These are phyloP conservation scores for Zaprionus bogoriensis DNA, from an alignment of 2,888 invertebrate species.

Conservation along the genomic window DNA sequence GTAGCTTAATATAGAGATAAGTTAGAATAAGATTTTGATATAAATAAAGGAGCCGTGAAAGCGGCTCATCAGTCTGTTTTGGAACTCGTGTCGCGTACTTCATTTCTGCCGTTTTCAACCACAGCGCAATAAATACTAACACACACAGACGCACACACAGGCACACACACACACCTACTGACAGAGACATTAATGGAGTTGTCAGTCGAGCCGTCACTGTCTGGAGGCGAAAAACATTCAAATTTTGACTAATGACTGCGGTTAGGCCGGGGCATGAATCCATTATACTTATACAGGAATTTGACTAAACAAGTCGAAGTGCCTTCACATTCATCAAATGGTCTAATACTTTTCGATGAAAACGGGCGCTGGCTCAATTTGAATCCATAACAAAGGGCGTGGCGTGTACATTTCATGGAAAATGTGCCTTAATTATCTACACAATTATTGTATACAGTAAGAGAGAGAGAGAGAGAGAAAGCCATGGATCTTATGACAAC, in stretches of 20 bases:
- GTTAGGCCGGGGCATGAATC: conserved; percentile 4
- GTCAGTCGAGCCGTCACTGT: conserved; percentile 14
- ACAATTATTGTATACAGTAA: not conserved
- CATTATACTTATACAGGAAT: conserved; percentile 7
- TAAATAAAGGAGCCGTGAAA: no score
- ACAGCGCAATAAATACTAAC: not conserved
- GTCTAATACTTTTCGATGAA: not conserved
- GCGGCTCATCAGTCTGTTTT: no score
- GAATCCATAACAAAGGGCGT: not conserved
- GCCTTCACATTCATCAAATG: conserved; percentile 4
- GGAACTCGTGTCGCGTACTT: no score
- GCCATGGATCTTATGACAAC: not conserved
- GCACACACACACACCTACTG: not conserved
- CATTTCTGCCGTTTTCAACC: no score
- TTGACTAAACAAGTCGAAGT: conserved; percentile 1
- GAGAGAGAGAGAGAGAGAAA: no score
- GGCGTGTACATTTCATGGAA: not conserved
- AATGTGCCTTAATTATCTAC: conserved; percentile 20
- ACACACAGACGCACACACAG: not conserved
- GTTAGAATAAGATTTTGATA: no score
- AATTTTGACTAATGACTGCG: conserved; percentile 28
- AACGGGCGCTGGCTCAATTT: not conserved
- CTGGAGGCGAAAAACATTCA: conserved; percentile 1
- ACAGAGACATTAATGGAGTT: conserved; percentile 9
- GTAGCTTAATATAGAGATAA: no score